Evolutionary conservation across 2,888 invertebrate species (phyloP).

Genomic region (Ferdinandea cuprea): DNA sequence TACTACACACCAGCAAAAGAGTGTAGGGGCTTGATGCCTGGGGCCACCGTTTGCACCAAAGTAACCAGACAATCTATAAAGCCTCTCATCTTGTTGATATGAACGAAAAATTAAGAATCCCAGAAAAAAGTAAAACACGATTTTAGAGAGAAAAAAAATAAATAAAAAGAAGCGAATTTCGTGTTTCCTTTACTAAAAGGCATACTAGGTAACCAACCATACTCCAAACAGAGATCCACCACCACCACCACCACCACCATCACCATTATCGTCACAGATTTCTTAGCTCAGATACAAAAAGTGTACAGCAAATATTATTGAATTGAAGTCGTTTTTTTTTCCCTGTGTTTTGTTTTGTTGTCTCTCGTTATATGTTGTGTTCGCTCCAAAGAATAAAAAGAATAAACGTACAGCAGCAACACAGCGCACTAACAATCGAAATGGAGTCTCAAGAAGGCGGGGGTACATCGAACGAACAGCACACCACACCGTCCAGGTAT

Average conservation of each 20-base stretch:
- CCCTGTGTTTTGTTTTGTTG: conserved; percentile 11
- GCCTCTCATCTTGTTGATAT: conserved; percentile 50
- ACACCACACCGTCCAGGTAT: conserved; percentile 39
- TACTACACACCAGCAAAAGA: conserved; percentile 49
- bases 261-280: conserved; percentile 4
- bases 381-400: conserved; percentile 35
- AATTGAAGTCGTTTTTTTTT: conserved; percentile 40
- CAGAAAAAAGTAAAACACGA: conserved; percentile 56
- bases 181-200: conserved; percentile 76
- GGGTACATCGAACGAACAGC: conserved; percentile 49
- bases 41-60: conserved; percentile 39
- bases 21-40: neutral
- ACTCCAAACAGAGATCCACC: conserved; percentile 38
- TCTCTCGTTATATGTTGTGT: conserved; percentile 40
- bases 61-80: conserved; percentile 56
- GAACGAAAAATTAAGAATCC: conserved; percentile 35
- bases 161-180: conserved; percentile 63
- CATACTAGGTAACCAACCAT: no score
- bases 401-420: conserved; percentile 46
- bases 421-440: conserved; percentile 69
- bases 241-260: conserved; percentile 30
- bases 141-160: conserved; percentile 46
- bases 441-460: conserved; percentile 73
- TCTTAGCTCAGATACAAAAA: conserved; percentile 40
- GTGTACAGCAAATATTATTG: conserved; percentile 66